Evolutionary conservation across 2,888 invertebrate genomes (phyloP), one percentile per base, ranked within the genome.

Genomic region (Tolmerus cingulatus): DNA sequence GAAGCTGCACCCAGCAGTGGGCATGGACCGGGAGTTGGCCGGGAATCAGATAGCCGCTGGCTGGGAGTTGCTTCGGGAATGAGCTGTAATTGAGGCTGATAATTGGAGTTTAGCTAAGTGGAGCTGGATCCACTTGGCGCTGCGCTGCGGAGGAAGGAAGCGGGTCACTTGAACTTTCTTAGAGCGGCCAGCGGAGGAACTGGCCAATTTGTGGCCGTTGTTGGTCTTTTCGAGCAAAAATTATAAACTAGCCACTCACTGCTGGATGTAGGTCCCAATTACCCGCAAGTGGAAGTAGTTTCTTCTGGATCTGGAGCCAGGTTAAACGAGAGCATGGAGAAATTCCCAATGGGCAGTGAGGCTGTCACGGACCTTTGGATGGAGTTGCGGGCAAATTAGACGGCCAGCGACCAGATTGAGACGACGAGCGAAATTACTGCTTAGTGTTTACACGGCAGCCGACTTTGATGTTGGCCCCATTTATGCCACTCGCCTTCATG

Each of bases 41-140:
- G 8, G 37, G 76, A 40, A 74, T 85, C 46, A 43, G 43, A 84
- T 85, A 43, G 9, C 85, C 27, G 43, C 27, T 16, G 40, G 74
- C 30, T 43, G 43, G 27, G 34, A 85, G 85, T 43, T 43, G 74
- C 85, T 85, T 40, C 74, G 74, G 37, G 85, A 85, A 85, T 85
- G 74, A 74, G 74, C 85, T 85, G 43, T 85, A 85, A 85, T 85
- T 85, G 85, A 74, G 85, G 85, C 46, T 46, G 85, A 85, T 85
- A 85, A 85, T 85, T 85, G 74, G 74, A 74, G 85, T 85, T 85
- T 82, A 85, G 85, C 74, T 85, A 85, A 66, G 66, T 66, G 66
- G 27, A 66, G 66, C 66, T 66, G 66, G 27, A 19, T 12, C 23
- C 66, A 66, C 27, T 66, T 66, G 66, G n/a, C 51, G 51, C 19